These are phyloP conservation scores for Microplitis mediator DNA, from an alignment of 1,140 invertebrate genomes.

Conservation along the genomic window DNA sequence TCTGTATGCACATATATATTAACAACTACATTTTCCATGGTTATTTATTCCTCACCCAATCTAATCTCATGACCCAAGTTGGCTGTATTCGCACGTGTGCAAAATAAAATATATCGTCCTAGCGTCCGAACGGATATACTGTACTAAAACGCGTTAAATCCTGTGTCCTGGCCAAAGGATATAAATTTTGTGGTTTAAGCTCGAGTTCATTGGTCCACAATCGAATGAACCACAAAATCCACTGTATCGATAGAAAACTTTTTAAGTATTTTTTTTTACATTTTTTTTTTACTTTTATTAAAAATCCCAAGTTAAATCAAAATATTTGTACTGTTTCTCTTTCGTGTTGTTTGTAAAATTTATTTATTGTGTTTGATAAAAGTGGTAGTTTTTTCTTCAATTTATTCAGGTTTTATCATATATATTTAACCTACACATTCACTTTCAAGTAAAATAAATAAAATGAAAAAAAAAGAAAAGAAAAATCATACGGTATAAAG, in stretches of 20 bases:
- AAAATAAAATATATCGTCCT: neutral
- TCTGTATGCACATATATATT: neutral
- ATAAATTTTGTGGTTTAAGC: neutral
- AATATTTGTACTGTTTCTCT: too few relatives aligned
- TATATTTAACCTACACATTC: too few relatives aligned
- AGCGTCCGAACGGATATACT: neutral
- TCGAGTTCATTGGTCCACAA: neutral
- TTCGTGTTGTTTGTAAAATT: too few relatives aligned
- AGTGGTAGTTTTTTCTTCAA: too few relatives aligned
- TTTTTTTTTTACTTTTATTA: too few relatives aligned
- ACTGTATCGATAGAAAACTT: neutral
- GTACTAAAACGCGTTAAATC: neutral
- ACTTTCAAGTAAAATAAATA: too few relatives aligned
- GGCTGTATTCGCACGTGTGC: neutral
- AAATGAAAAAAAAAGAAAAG: too few relatives aligned
- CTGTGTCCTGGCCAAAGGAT: neutral
- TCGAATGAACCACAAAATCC: slow-evolving; percentile 6
- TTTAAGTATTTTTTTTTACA: too few relatives aligned
- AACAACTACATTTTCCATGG: neutral
- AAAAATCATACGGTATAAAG: too few relatives aligned
- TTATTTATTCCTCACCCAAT: neutral
- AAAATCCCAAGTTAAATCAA: too few relatives aligned
- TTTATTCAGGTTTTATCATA: too few relatives aligned
- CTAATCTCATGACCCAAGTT: neutral
- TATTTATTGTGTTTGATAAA: too few relatives aligned